Evolutionary conservation across 2,797 vertebrate species (phyloP), one percentile per base, ranked within the genome.

Genomic region (Neoniphon sammara): DNA sequence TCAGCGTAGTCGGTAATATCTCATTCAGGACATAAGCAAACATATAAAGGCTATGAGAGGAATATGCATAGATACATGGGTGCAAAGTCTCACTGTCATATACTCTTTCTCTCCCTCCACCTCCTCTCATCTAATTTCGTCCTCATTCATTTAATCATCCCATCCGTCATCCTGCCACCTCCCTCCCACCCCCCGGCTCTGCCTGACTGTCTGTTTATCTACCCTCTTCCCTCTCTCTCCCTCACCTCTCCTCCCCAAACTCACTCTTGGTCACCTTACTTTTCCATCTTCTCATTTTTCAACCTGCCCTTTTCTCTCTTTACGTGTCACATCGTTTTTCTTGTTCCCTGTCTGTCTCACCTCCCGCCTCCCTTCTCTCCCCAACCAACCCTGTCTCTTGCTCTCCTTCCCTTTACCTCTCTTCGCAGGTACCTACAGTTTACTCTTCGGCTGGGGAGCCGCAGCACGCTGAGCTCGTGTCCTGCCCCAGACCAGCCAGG

Each of bases 401-500:
- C 31, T 56, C 47, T 50, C 3, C 21, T 70, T 3, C 39, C 47
- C 5, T 47, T 27, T 4, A 49, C 57, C 31, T 69, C 0, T 44
- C 42, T 54, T 23, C 73, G 6, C 81, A 99, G 98, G 86, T 99
- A 98, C 86, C 94, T 99, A 15, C 98, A 99, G 91, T 99, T 99
- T 88, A 99, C 97, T 0, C 87, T 99, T 58, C 94, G 98, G 17
- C 90, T 99, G 79, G 98, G 98, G 65, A 99, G 97, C 85, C 97
- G 97, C 46, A 98, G 97, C 9, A 96, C 96, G 27, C 89, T 98
- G 80, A 98, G 98, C 80, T 97, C 97, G 0, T 99, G 98, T 90
- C 97, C 95, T 78, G 97, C 98, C 0, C 98, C 98, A 0, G 95
- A 99, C 89, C 96, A 98, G 89, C 96, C 98, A 0, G 97, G 97